These are phyloP conservation scores for Myoxocephalus aenaeus DNA, from an alignment of 2,797 vertebrate species.

Conservation along the genomic window DNA sequence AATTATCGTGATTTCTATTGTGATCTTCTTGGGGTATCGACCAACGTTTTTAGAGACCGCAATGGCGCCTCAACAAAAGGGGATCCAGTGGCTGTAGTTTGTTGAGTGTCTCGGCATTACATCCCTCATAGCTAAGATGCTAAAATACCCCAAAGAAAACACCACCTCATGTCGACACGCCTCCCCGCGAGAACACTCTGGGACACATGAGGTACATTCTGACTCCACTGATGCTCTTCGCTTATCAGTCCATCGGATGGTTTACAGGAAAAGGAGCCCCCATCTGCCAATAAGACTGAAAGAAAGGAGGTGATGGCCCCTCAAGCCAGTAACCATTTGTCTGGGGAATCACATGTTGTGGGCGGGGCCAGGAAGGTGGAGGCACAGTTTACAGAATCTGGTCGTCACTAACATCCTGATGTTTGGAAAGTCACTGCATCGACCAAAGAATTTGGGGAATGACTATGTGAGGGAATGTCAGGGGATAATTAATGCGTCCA, in stretches of 20 bases:
- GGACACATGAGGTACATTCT: constrained; percentile 73
- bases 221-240: constrained; percentile 37
- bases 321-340: background rate
- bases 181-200: constrained; percentile 59
- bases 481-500: background rate
- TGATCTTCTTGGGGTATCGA: constrained; percentile 15
- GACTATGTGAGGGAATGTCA: background rate
- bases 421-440: constrained; percentile 27
- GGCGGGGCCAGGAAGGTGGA: constrained; percentile 38
- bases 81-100: constrained; percentile 43
- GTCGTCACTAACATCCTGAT: constrained; percentile 13
- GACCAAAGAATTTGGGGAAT: background rate
- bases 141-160: constrained; percentile 4
- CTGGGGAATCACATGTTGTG: constrained; percentile 1
- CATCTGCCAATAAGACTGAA: constrained; percentile 7
- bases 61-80: constrained; percentile 25
- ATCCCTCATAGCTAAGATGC: constrained; percentile 41
- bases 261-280: constrained; percentile 21
- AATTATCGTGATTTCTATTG: background rate
- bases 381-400: constrained; percentile 43
- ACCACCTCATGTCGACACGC: constrained; percentile 29
- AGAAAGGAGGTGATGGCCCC: background rate
- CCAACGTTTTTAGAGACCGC: constrained; percentile 5
- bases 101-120: constrained; percentile 46
- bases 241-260: constrained; percentile 27